Conservation (phyloP, 2,888 invertebrate species). For the Melieria omissa region DNA sequence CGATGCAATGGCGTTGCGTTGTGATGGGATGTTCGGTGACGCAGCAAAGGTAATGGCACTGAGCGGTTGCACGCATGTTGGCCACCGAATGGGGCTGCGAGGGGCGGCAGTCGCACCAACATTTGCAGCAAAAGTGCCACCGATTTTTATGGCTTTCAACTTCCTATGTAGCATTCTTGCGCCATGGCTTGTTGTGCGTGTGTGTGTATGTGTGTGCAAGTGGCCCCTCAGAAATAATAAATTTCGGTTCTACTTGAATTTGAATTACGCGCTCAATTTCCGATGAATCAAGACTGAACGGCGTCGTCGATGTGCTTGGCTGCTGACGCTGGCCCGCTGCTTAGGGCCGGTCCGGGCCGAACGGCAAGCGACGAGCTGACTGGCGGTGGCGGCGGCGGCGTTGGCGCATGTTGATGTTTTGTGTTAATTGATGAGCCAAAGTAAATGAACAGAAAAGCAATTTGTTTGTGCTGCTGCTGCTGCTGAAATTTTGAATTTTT, state of each 20-base stretch:
- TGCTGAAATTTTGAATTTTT: not conserved
- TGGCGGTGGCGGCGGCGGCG: slow-evolving; percentile 33
- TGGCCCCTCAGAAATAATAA: not conserved
- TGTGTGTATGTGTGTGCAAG: not conserved
- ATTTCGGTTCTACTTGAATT: slow-evolving; percentile 41
- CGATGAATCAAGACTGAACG: slow-evolving; percentile 56
- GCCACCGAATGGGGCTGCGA: slow-evolving; percentile 2
- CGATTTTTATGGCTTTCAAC: slow-evolving; percentile 42
- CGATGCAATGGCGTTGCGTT: slow-evolving; percentile 13
- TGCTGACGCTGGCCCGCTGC: not conserved
- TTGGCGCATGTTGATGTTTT: slow-evolving; percentile 32
- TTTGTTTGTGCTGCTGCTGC: slow-evolving; percentile 16
- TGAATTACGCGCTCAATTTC: slow-evolving; percentile 63
- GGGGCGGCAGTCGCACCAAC: not conserved
- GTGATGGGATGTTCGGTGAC: no score
- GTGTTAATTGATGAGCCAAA: slow-evolving; percentile 37
- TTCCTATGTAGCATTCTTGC: slow-evolving; percentile 30
- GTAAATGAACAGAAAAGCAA: slow-evolving; percentile 35
- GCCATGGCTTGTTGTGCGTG: not conserved
- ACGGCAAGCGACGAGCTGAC: not conserved
- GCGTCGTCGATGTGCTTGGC: slow-evolving; percentile 21
- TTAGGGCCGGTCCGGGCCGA: not conserved
- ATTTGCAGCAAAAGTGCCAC: slow-evolving; percentile 35
- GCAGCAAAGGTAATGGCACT: no score
- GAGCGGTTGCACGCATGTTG: no score